Evolutionary conservation across 2,113 vertebrate genomes (phyloP).

Genomic region (Epinephelus moara): DNA sequence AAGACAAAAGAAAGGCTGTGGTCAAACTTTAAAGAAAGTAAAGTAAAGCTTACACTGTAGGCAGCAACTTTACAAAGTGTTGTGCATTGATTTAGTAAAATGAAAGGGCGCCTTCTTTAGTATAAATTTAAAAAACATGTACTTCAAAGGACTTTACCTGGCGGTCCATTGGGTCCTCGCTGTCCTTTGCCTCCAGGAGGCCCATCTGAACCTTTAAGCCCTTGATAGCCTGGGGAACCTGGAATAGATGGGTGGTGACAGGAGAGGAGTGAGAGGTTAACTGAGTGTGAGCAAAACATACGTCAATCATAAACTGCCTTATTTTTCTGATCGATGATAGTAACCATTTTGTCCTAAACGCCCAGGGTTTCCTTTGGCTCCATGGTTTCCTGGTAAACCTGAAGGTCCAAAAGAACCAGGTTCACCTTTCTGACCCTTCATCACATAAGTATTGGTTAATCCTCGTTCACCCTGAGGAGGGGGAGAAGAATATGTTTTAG

Average conservation of each 20-base stretch:
- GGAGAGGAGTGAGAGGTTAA: neutral
- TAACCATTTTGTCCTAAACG: slow-evolving; percentile 63
- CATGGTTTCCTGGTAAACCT: slow-evolving; percentile 53
- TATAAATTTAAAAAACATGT: neutral
- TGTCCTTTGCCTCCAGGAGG: slow-evolving; percentile 65
- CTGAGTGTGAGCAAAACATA: neutral
- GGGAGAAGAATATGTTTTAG: neutral
- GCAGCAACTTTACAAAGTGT: neutral
- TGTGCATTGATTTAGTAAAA: neutral
- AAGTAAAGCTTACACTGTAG: neutral
- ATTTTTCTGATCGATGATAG: neutral
- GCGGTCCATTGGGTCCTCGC: slow-evolving; percentile 48
- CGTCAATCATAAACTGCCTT: neutral
- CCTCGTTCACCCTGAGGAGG: slow-evolving; percentile 71
- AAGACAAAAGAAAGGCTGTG: neutral
- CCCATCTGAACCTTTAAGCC: slow-evolving; percentile 63
- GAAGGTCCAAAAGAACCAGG: slow-evolving; percentile 44
- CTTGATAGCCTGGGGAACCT: slow-evolving; percentile 69
- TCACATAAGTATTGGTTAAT: fast-evolving
- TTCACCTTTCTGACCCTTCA: slow-evolving; percentile 72
- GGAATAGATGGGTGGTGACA: slow-evolving; percentile 15
- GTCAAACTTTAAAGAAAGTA: neutral
- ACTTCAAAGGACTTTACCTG: slow-evolving; percentile 56
- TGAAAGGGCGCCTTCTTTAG: neutral
- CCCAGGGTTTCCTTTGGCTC: slow-evolving; percentile 69